A percentile compares a stretch with the other conserved stretches of the same genome.
Evolutionary conservation across 2,797 vertebrate genomes (phyloP).

Genomic region (Moxostoma hubbsi): DNA sequence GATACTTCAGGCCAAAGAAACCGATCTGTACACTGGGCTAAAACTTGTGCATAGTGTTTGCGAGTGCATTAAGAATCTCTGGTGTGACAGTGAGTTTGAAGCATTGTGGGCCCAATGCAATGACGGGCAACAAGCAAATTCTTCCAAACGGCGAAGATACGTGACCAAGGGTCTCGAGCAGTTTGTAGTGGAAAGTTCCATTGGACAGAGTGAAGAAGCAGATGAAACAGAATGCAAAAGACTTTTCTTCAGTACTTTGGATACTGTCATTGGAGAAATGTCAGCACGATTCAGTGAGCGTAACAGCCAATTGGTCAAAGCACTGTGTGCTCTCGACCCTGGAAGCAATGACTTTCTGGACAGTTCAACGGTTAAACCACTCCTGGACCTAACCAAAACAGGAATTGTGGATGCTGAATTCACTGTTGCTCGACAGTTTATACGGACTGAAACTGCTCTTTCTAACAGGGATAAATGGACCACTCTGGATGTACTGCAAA

Average conservation of each 20-base stretch:
- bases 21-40: neutral
- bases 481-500: neutral
- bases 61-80: neutral
- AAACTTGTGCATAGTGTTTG: neutral
- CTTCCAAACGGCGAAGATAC: neutral
- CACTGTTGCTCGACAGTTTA: no score
- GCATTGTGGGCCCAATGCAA: neutral
- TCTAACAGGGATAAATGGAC: no score
- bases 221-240: neutral
- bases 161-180: neutral
- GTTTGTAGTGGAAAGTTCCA: neutral
- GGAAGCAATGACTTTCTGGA: no score
- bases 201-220: neutral
- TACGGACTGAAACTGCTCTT: no score
- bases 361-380: no score
- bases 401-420: no score
- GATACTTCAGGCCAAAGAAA: neutral
- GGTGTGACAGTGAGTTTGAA: neutral
- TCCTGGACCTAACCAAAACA: no score
- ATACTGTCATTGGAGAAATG: neutral
- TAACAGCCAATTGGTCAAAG: neutral
- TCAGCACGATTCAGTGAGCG: neutral
- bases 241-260: conserved; percentile 11
- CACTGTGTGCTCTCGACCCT: neutral
- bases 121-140: neutral